These are phyloP conservation scores for Hofmannophila pseudospretella DNA, from an alignment of 2,888 invertebrate species.

Conservation along the genomic window DNA sequence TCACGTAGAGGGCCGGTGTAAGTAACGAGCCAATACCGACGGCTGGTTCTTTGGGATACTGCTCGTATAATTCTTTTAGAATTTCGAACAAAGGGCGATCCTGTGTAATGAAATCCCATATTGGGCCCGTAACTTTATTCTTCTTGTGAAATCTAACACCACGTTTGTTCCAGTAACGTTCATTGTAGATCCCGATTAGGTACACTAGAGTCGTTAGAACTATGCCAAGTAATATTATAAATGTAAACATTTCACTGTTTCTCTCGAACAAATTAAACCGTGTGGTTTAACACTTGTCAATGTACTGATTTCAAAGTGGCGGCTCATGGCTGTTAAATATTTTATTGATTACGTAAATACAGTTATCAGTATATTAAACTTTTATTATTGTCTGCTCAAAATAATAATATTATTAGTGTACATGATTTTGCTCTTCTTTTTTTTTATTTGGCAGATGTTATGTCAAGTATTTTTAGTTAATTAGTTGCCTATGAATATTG, in stretches of 20 bases:
- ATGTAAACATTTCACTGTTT: neutral
- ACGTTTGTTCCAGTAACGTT: conserved; percentile 45
- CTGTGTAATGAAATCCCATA: conserved; percentile 33
- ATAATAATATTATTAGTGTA: no score
- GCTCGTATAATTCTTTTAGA: conserved; percentile 34
- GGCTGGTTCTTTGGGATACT: conserved; percentile 36
- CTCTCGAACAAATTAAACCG: no score
- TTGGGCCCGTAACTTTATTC: conserved; percentile 33
- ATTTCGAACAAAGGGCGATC: conserved; percentile 36
- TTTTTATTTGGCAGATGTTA: no score
- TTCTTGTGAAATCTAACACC: conserved; percentile 35
- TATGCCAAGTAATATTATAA: conserved; percentile 8
- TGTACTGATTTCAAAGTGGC: neutral
- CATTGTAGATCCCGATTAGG: conserved; percentile 34
- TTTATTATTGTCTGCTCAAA: no score
- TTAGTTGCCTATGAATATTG: no score
- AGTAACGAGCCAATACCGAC: conserved; percentile 33
- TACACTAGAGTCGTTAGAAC: conserved; percentile 18
- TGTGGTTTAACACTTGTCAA: neutral
- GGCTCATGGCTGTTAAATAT: no score
- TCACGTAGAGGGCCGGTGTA: conserved; percentile 23
- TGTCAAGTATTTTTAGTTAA: no score
- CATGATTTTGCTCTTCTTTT: no score
- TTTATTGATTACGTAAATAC: no score
- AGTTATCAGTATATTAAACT: no score